Percentiles rank a stretch among this genome's conserved stretches.
phyloP scores from a whole-genome alignment of 2,113 vertebrate species.

The Ptilonorhynchus violaceus region DNA sequence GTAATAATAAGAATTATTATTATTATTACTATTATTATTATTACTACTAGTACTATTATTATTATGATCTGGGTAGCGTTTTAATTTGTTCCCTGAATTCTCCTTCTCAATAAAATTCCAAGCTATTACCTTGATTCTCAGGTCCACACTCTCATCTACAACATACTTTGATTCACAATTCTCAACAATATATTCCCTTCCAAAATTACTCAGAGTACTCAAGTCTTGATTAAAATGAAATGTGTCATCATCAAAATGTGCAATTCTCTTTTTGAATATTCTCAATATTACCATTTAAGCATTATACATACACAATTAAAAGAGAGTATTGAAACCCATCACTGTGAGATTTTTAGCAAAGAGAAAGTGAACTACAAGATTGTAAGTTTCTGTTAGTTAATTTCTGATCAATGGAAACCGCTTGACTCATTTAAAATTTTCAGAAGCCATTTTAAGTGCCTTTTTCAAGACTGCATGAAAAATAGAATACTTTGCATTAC shows the following conservation, averaged over 20 bases:
- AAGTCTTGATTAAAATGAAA: not conserved
- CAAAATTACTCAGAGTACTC: not conserved
- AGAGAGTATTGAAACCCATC: not conserved
- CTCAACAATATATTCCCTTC: not conserved
- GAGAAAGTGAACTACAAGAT: not conserved
- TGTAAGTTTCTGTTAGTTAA: not conserved
- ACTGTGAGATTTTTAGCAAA: not conserved
- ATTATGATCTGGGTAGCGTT: not conserved
- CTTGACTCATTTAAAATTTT: not conserved
- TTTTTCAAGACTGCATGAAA: not conserved
- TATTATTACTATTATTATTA: not conserved
- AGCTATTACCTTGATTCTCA: not conserved
- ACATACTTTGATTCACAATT: not conserved
- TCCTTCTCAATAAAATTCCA: not conserved
- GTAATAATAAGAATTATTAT: no score
- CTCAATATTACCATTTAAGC: not conserved
- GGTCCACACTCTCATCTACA: not conserved
- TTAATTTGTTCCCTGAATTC: not conserved
- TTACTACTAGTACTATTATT: not conserved
- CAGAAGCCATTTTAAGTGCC: not conserved
- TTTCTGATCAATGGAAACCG: not conserved
- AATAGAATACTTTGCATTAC: not conserved
- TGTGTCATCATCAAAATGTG: not conserved
- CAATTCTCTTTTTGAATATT: not conserved
- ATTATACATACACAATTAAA: not conserved